Base-by-base conservation (phyloP, 2,888 invertebrate species). In the Serrognathus titanus region DNA sequence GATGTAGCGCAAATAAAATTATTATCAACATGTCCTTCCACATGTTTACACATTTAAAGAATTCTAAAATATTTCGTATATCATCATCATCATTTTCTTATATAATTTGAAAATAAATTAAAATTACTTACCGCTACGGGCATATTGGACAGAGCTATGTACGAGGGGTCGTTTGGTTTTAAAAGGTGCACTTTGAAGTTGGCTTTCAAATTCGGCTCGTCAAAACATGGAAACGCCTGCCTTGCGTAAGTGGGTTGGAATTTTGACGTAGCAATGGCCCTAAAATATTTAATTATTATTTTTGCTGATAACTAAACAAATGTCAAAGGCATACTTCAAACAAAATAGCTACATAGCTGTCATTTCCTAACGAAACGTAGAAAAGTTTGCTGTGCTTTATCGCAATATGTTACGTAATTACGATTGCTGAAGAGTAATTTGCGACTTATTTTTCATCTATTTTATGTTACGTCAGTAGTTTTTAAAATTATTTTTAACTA, bases 231-330 rank as follows among this genome's bases (percentile, higher is more conserved):
- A 75, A 94, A 97, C 0, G 95, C 92, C 77, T 89, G 86, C 24
- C 97, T 84, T 0, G 97, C 96, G 76, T 92, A 92, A 0, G 95
- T 95, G 0, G 97, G 95, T 74, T 97, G 94, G 72, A 97, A 96
- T 78, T 97, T 96, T 9, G 94, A 90, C 0, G 94, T 92, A 4
- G 92, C 93, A 73, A 96, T 88, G 57, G 81, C 81, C 69, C 93
- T 94, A 72, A 37, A 82, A 82, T 58, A 47, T 65, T 59, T 35
- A n/a, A n/a, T 12, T 46, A 8, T 11, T 13, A 45, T 3, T 12
- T 13, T 39, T 39, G 3, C 11, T 31, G 24, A 31, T 31, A 6
- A 31, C 6, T 3, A 7, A 31, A 31, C 24, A 31, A 2, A 39
- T n/a, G 2, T n/a, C n/a, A 11, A 39, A 39, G 39, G 39, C 11